phyloP scores from a whole-genome alignment of 2,113 vertebrate genomes.

The Corapipo altera region DNA sequence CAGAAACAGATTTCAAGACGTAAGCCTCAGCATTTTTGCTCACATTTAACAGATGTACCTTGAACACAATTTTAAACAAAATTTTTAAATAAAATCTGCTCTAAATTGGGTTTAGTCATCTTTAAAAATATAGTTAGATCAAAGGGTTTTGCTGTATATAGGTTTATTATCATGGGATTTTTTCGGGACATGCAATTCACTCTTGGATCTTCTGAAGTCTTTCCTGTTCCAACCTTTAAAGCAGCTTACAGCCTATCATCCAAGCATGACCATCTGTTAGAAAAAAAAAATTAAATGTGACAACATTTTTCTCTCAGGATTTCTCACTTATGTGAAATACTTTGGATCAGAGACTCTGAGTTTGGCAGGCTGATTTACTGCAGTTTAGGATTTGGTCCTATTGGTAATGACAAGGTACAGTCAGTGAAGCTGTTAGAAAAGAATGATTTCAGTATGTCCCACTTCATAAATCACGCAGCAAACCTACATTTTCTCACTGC shows the following conservation, averaged over 20 bases:
- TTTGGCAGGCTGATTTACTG: neutral
- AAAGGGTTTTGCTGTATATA: neutral
- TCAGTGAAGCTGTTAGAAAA: neutral
- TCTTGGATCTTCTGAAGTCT: neutral
- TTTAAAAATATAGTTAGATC: neutral
- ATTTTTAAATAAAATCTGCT: slow-evolving; percentile 9
- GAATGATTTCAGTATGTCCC: neutral
- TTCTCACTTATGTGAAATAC: neutral
- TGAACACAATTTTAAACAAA: neutral
- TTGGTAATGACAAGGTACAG: neutral
- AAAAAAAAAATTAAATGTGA: neutral
- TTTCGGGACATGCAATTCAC: neutral
- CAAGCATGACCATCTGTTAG: neutral
- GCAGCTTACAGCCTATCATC: neutral
- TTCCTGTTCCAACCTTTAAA: neutral
- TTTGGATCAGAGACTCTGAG: neutral
- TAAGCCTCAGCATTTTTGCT: neutral
- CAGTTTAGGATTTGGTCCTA: neutral
- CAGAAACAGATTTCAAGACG: slow-evolving; percentile 4
- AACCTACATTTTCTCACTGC: neutral
- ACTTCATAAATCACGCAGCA: neutral
- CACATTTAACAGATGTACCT: neutral
- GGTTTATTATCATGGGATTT: neutral
- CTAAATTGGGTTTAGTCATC: neutral
- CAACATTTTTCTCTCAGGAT: neutral